Evolutionary conservation across 2,113 vertebrate genomes (phyloP), one percentile per base, ranked within the genome.

Genomic region (Entelurus aequoreus): DNA sequence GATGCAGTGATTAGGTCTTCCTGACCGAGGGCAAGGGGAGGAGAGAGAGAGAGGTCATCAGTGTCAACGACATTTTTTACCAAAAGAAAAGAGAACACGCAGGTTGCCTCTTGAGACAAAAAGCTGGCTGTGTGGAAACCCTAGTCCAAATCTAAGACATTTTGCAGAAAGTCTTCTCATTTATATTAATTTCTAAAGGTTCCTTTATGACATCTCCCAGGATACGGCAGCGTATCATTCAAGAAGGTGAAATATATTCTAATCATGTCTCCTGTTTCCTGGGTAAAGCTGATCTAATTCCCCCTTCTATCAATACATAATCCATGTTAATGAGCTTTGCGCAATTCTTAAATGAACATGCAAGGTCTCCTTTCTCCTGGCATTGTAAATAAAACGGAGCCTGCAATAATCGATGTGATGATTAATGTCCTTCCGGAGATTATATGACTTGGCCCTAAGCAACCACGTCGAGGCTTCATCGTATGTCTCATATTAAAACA

Each of bases 361-460:
- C 77, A 71, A 77, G 81, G 75, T 82, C 68, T 78, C 84, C 72
- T 79, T 85, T 87, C 89, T 82, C 76, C 76, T 84, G 87, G 85
- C 88, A 76, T 61, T 75, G 87, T 81, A 87, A 89, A 89, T 88
- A 91, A 91, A 90, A 89, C 84, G 72, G 74, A 63, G 86, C 75
- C 81, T 64, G 75, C 76, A 84, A 86, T 88, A 89, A 90, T 87
- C 54, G 63, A 69, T 76, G 87, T 60, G 73, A 84, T 89, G 88
- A 91, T 87, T 79, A 89, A 88, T 91, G 87, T 79, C 75, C 85
- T 87, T 78, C 65, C 77, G 77, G 86, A 88, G 71, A 90, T 75
- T 68, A 86, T 62, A 78, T 60, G 63, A 85, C 76, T 63, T 81
- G 75, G 85, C 78, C 78, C 81, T 65, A 60, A 69, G 61, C 76